phyloP scores from a whole-genome alignment of 1,140 invertebrate species.

The Eupeodes corollae region DNA sequence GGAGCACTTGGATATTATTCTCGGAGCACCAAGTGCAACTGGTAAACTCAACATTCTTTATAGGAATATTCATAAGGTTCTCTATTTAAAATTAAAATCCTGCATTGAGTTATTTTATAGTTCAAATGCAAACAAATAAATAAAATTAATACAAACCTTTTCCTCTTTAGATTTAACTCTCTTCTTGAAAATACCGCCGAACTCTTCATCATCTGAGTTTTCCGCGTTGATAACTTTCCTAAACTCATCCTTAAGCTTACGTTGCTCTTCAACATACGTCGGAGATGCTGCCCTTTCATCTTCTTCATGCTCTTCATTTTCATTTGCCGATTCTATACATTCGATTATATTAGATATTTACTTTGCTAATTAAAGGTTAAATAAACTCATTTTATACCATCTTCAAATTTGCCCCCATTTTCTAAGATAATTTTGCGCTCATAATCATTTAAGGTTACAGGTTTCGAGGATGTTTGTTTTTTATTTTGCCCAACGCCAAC shows the following conservation, averaged over 20 bases:
- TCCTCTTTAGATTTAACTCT: constrained; percentile 50
- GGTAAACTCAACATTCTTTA: too few species aligned
- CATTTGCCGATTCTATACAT: constrained; percentile 11
- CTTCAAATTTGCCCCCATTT: constrained; percentile 49
- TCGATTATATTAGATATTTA: neutral
- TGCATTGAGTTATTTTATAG: too few species aligned
- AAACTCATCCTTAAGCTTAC: constrained; percentile 56
- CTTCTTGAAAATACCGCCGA: constrained; percentile 47
- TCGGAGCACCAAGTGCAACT: too few species aligned
- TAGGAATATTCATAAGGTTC: too few species aligned
- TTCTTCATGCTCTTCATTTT: constrained; percentile 4
- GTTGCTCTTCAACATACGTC: constrained; percentile 60
- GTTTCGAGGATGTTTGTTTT: constrained; percentile 42
- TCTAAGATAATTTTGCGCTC: constrained; percentile 66
- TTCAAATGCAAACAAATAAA: too few species aligned
- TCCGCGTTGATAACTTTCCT: constrained; percentile 41
- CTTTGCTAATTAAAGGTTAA: neutral
- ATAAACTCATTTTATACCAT: constrained; percentile 23
- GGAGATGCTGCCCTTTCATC: constrained; percentile 26
- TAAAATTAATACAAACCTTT: constrained; percentile 24
- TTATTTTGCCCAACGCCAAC: constrained; percentile 27
- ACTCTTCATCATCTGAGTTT: constrained; percentile 43
- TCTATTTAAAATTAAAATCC: too few species aligned
- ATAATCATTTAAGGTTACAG: constrained; percentile 66
- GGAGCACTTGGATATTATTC: too few species aligned